Conservation (phyloP, 2,113 vertebrate genomes). For the Fulica atra region DNA sequence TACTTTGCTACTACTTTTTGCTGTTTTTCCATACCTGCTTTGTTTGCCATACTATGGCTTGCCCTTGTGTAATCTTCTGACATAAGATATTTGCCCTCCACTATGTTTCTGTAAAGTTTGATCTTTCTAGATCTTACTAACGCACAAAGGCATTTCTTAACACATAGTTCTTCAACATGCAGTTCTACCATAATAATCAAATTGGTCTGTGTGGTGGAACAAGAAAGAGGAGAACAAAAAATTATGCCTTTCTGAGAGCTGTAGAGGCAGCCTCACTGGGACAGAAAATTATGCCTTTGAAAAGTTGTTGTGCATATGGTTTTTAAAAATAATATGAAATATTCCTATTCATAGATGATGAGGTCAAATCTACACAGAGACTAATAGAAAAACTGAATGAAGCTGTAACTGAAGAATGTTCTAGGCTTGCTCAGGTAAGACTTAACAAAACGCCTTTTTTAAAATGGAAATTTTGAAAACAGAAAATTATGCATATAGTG, state of each 20-base stretch:
- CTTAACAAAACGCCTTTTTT: neutral
- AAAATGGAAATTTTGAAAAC: neutral
- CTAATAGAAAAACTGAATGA: conserved; percentile 78
- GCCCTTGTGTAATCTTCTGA: neutral
- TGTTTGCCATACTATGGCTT: neutral
- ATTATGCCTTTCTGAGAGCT: neutral
- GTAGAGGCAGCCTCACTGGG: neutral
- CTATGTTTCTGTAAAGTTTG: neutral
- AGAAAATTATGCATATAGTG: neutral
- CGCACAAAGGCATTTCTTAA: neutral
- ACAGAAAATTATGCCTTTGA: neutral
- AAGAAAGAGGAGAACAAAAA: neutral
- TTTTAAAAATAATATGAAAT: neutral
- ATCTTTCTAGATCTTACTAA: neutral
- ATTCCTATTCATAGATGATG: conserved; percentile 62
- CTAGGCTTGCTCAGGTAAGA: conserved; percentile 75
- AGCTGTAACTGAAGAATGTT: conserved; percentile 82
- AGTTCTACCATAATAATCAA: neutral
- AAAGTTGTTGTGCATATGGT: neutral
- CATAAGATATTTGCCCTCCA: neutral
- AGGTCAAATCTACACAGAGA: conserved; percentile 67
- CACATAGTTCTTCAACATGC: neutral
- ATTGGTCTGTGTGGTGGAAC: neutral
- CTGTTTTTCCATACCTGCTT: neutral
- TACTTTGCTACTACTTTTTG: neutral